These are phyloP conservation scores for Leucoraja erinaceus DNA, from an alignment of 2,113 vertebrate genomes.

Conservation along the genomic window DNA sequence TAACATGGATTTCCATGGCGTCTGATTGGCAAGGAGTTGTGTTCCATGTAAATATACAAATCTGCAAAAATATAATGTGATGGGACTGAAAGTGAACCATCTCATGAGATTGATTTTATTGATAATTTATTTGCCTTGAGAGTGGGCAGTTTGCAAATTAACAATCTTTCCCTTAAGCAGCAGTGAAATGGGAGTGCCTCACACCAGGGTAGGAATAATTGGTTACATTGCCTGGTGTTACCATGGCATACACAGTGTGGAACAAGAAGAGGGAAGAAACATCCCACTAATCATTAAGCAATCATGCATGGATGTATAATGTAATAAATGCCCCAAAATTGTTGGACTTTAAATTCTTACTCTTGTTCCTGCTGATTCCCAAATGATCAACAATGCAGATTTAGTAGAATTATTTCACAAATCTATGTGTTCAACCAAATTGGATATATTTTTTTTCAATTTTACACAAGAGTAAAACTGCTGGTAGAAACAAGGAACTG, in stretches of 20 bases:
- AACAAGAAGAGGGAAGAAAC: too few species aligned
- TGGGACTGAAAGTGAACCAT: background rate
- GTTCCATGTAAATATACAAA: background rate
- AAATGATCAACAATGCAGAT: background rate
- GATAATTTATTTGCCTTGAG: background rate
- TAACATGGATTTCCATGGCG: background rate
- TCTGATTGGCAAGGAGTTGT: background rate
- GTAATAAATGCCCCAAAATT: too few species aligned
- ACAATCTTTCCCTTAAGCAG: background rate
- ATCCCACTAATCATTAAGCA: too few species aligned
- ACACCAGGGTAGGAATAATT: background rate
- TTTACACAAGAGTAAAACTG: background rate
- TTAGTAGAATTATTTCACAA: background rate
- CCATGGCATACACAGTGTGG: too few species aligned
- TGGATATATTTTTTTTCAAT: background rate
- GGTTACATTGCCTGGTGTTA: background rate
- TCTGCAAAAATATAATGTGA: background rate
- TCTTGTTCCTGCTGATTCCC: background rate
- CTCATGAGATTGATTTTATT: background rate
- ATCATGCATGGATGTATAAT: too few species aligned
- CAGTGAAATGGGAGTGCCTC: background rate
- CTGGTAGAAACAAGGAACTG: too few species aligned
- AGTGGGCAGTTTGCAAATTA: background rate
- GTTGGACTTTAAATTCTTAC: too few species aligned
- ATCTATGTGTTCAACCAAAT: background rate